phyloP scores from a whole-genome alignment of 1,140 invertebrate species.

The Bombus affinis region DNA sequence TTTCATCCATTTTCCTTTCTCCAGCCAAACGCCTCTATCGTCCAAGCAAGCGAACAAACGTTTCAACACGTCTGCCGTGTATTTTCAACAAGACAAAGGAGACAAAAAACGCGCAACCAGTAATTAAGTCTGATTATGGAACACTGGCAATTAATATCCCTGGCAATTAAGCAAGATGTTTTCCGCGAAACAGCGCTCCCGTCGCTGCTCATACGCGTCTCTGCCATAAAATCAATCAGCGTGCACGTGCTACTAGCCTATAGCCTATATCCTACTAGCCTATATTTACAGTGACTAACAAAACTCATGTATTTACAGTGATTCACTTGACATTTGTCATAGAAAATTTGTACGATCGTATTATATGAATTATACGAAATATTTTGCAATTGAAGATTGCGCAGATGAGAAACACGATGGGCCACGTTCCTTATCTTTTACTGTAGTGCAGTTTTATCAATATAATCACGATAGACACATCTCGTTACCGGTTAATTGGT shows the following conservation, averaged over 20 bases:
- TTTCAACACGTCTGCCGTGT: background rate
- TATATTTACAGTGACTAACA: no score
- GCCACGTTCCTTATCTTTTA: no score
- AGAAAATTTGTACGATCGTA: no score
- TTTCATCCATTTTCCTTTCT: background rate
- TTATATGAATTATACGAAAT: no score
- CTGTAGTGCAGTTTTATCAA: no score
- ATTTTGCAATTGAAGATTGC: no score
- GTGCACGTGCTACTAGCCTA: background rate
- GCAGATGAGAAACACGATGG: no score
- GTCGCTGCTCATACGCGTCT: background rate
- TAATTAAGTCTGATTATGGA: constrained; percentile 5
- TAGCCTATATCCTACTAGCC: background rate
- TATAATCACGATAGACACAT: no score
- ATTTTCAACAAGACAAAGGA: background rate
- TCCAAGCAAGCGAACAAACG: background rate
- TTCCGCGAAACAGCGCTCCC: background rate
- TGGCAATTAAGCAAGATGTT: background rate
- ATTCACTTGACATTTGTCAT: background rate
- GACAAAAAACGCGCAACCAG: background rate
- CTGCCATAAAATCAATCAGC: background rate
- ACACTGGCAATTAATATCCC: constrained; percentile 6
- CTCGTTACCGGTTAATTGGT: no score
- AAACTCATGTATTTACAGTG: background rate
- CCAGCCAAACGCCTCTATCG: background rate